Evolutionary conservation across 2,888 invertebrate species (phyloP), one percentile per base, ranked within the genome.

Genomic region (Sclerodermus sp.): DNA sequence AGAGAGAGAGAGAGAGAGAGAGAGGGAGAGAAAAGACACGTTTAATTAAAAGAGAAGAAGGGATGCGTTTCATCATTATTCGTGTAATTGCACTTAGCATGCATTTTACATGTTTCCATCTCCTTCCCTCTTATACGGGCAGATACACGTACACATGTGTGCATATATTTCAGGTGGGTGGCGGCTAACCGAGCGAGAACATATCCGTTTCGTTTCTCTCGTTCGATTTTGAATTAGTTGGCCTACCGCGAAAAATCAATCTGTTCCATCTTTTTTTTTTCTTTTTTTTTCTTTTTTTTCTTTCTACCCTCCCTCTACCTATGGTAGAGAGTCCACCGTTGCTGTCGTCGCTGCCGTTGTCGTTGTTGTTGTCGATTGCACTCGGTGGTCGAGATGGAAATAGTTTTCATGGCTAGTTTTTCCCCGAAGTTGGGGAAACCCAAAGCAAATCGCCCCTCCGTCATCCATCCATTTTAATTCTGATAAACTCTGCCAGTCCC

Each of bases 181-280:
- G 64, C 61, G 66, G 56, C 23, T 23, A 23, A 58, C 59, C 55
- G 38, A 54, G 56, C 45, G 42, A 45, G 55, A 49, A 50, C 50
- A 51, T 4, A 34, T 4, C 34, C 34, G 10, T 13, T 34, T 23
- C 4, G 23, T 8, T 5, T 23, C 44, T 23, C 43, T 41, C 32
- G 34, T 46, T 41, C 59, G 48, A 55, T 55, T 53, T 55, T 60
- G 60, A 68, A 68, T 68, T 73, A 73, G 64, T 66, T 60, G 70
- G 61, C 63, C 64, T 58, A 73, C 75, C 74, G 61, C 74, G 71
- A 75, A 74, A 75, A 74, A 75, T 72, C 74, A 75, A 74, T 74
- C 67, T 67, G 58, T 60, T 55, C 67, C 60, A 56, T 60, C 68
- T 68, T 12, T 71, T 62, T 58, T 39, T 12, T 34, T 12, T 12